Conservation (phyloP, 2,888 invertebrate species). For the Bursaphelenchus okinawaensis region DNA sequence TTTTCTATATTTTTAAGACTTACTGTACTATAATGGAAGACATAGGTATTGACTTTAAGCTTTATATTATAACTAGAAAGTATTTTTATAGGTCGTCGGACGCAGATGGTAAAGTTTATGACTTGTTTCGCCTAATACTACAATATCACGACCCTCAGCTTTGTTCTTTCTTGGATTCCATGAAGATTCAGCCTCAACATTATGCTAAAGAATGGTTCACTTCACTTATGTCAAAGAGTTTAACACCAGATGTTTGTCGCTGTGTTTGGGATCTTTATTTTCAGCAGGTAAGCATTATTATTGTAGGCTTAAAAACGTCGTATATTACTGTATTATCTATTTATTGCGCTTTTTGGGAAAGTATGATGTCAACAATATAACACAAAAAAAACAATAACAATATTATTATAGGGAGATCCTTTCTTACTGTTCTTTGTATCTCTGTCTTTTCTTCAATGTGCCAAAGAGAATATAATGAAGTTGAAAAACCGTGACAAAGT, state of each 20-base stretch:
- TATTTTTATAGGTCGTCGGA: conserved; percentile 17
- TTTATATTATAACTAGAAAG: too few species aligned
- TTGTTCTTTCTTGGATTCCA: conserved; percentile 91
- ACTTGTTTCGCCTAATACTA: conserved; percentile 71
- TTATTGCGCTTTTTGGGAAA: neutral
- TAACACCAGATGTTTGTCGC: conserved; percentile 32
- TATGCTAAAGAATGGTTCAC: conserved; percentile 67
- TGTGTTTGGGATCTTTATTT: conserved; percentile 49
- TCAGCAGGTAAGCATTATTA: conserved; percentile 31
- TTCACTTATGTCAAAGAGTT: conserved; percentile 36
- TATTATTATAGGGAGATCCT: conserved; percentile 69
- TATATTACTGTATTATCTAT: neutral
- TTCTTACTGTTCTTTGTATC: conserved; percentile 91
- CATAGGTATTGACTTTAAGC: too few species aligned
- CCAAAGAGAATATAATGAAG: conserved; percentile 62
- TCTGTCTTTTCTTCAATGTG: conserved; percentile 88
- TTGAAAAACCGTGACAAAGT: conserved; percentile 24
- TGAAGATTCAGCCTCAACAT: conserved; percentile 81
- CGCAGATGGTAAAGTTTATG: conserved; percentile 59
- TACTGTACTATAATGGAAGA: too few species aligned
- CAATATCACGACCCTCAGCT: conserved; percentile 96
- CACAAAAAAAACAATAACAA: neutral
- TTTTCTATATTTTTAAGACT: too few species aligned
- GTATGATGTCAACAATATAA: neutral
- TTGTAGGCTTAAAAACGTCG: neutral